Evolutionary conservation across 1,140 invertebrate genomes (phyloP).

Genomic region (Drosophila mauritiana): DNA sequence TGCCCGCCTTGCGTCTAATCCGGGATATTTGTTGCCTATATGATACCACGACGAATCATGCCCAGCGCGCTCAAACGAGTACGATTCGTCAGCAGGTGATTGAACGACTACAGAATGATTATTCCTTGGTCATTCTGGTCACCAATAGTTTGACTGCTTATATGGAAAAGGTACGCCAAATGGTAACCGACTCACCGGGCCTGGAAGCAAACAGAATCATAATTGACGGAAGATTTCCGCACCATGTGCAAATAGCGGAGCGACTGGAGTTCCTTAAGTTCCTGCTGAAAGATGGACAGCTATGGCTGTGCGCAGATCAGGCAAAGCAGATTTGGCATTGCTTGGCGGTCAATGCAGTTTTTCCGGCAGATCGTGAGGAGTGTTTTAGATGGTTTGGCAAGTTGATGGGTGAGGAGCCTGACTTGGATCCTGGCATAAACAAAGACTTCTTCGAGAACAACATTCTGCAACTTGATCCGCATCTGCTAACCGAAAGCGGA

Average conservation of each 20-base stretch:
- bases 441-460: constrained; percentile 98
- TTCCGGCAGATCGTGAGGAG: constrained; percentile 95
- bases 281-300: constrained; percentile 95
- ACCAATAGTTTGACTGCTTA: constrained; percentile 96
- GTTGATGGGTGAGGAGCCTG: constrained; percentile 98
- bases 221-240: constrained; percentile 95
- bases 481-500: constrained; percentile 96
- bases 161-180: constrained; percentile 93
- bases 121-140: constrained; percentile 96
- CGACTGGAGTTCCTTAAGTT: constrained; percentile 97
- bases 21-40: constrained; percentile 97
- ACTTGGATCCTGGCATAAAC: constrained; percentile 98
- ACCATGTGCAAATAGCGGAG: constrained; percentile 96
- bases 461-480: constrained; percentile 96
- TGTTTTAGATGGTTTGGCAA: constrained; percentile 99
- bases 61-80: constrained; percentile 88
- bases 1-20: constrained; percentile 98
- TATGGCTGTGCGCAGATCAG: constrained; percentile 98
- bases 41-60: constrained; percentile 91
- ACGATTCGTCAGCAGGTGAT: constrained; percentile 92
- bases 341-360: constrained; percentile 96
- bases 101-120: constrained; percentile 95
- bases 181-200: constrained; percentile 90
- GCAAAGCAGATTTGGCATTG: constrained; percentile 99
- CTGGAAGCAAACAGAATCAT: constrained; percentile 93